phyloP scores from a whole-genome alignment of 2,113 vertebrate species.

The Cyrtonyx montezumae region DNA sequence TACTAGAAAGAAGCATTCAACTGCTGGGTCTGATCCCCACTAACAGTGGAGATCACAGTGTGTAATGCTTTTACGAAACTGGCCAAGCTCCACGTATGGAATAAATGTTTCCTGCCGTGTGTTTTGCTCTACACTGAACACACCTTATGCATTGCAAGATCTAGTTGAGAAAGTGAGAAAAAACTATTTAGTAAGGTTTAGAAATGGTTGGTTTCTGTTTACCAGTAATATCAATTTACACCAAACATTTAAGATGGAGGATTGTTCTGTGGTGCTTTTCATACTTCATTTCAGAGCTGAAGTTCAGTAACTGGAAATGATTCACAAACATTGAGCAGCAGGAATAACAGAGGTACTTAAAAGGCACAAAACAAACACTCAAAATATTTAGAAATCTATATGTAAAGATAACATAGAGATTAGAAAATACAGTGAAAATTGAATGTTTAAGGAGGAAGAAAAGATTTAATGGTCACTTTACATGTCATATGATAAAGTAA shows the following conservation, averaged over 20 bases:
- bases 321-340: background rate
- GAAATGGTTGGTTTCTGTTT: background rate
- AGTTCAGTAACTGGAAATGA: background rate
- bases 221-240: background rate
- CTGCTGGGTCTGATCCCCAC: background rate
- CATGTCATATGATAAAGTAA: background rate
- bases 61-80: slow-evolving; percentile 53
- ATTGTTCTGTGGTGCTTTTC: background rate
- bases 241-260: background rate
- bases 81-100: background rate
- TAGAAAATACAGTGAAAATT: background rate
- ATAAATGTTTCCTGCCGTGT: background rate
- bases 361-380: background rate
- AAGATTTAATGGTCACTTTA: background rate
- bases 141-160: background rate
- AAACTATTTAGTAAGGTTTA: background rate
- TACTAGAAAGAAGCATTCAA: background rate
- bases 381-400: background rate
- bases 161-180: background rate
- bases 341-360: background rate
- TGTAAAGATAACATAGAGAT: background rate
- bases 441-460: background rate
- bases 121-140: background rate
- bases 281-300: background rate
- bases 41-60: background rate